Conservation (phyloP, 53 echinoderm and acorn worm species). For the Echinarachnius parma region DNA sequence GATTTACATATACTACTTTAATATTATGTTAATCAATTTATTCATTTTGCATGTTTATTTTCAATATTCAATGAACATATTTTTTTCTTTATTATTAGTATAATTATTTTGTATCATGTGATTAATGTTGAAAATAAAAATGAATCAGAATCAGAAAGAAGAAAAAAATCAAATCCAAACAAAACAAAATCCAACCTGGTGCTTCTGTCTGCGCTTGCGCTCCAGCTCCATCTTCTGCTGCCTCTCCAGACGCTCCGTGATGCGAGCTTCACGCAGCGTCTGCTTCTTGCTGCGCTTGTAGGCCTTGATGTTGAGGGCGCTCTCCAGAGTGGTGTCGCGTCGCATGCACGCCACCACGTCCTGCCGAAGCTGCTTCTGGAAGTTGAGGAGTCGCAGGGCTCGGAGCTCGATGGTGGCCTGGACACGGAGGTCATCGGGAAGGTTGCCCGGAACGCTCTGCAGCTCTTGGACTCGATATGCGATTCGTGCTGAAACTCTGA, state of each 20-base stretch:
- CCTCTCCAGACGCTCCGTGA: slow-evolving; percentile 93
- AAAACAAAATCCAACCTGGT: slow-evolving; percentile 61
- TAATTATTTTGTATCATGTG: too few relatives aligned
- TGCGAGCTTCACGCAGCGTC: slow-evolving; percentile 88
- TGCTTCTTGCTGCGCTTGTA: slow-evolving; percentile 98
- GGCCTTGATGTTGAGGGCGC: slow-evolving; percentile 95
- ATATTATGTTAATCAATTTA: too few relatives aligned
- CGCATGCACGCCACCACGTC: slow-evolving; percentile 96
- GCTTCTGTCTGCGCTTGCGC: slow-evolving; percentile 89
- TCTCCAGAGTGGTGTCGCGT: slow-evolving; percentile 90
- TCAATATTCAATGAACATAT: too few relatives aligned
- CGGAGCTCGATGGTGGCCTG: slow-evolving; percentile 92
- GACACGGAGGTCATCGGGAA: slow-evolving; percentile 78
- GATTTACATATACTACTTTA: too few relatives aligned
- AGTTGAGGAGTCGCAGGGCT: slow-evolving; percentile 87
- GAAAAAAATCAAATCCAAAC: too few relatives aligned
- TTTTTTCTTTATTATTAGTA: too few relatives aligned
- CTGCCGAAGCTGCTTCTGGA: slow-evolving; percentile 96
- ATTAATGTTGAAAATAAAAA: too few relatives aligned
- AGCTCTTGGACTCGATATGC: slow-evolving; percentile 90
- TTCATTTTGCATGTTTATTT: too few relatives aligned
- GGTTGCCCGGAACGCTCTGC: slow-evolving; percentile 77
- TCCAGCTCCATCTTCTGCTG: slow-evolving; percentile 98
- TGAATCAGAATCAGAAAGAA: too few relatives aligned
- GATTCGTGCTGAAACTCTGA: slow-evolving; percentile 82